Evolutionary conservation across 2,888 invertebrate species (phyloP).

Genomic region (Bombylius major): DNA sequence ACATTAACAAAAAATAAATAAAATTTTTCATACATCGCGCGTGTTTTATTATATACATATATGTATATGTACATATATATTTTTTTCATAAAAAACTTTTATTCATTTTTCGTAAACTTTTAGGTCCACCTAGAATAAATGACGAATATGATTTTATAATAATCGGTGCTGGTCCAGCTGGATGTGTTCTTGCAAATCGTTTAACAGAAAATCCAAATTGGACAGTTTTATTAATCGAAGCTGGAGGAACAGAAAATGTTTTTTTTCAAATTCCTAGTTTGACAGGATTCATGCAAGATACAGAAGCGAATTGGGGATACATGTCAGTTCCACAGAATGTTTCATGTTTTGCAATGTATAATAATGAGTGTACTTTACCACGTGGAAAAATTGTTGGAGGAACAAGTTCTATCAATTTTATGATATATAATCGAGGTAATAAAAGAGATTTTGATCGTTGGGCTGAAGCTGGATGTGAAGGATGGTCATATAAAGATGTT

Average conservation of each 20-base stretch:
- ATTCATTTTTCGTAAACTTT: too few species aligned
- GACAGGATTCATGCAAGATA: conserved; percentile 27
- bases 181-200: conserved; percentile 39
- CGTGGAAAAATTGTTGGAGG: conserved; percentile 48
- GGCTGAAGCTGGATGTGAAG: conserved; percentile 53
- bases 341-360: conserved; percentile 42
- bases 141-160: conserved; percentile 65
- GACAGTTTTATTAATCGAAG: conserved; percentile 41
- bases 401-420: conserved; percentile 47
- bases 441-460: conserved; percentile 58
- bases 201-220: conserved; percentile 35
- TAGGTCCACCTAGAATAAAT: background rate
- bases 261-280: conserved; percentile 28
- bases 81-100: too few species aligned
- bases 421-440: conserved; percentile 65
- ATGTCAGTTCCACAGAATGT: conserved; percentile 49
- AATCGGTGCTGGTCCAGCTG: conserved; percentile 76
- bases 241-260: conserved; percentile 37
- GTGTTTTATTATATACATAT: too few species aligned
- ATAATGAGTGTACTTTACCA: conserved; percentile 37
- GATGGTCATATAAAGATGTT: conserved; percentile 57
- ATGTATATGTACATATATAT: too few species aligned
- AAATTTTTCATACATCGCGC: too few species aligned
- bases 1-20: too few species aligned
- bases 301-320: conserved; percentile 58